Conservation (phyloP, 2,113 vertebrate species). For the Prochilodus magdalenae region DNA sequence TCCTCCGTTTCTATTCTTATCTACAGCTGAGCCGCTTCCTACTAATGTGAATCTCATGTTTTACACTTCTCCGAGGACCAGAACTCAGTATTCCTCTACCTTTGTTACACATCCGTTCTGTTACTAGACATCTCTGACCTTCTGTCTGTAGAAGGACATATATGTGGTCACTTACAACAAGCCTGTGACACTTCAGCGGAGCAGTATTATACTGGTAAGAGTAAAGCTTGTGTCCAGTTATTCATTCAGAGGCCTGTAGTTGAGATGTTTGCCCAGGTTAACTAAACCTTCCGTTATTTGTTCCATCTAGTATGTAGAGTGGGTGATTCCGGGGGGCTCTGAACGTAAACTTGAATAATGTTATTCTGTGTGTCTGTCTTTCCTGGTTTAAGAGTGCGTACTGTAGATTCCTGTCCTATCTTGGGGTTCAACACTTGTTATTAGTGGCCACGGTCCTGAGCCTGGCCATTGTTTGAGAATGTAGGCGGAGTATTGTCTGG, state of each 20-base stretch:
- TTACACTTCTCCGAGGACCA: not conserved
- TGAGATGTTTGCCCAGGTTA: not conserved
- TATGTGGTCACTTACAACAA: not conserved
- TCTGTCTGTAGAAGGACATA: not conserved
- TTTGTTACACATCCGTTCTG: not conserved
- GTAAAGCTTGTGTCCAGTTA: not conserved
- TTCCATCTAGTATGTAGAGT: no score
- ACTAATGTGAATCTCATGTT: not conserved
- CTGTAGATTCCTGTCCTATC: constrained; percentile 4
- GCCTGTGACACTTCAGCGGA: not conserved
- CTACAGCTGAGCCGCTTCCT: not conserved
- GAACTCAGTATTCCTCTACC: not conserved
- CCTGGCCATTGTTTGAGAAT: constrained; percentile 53
- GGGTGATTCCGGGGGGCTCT: not conserved
- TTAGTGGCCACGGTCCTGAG: not conserved
- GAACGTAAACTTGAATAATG: constrained; percentile 10
- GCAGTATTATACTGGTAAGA: not conserved
- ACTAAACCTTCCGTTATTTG: not conserved
- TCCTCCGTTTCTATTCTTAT: not conserved
- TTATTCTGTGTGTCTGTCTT: not conserved
- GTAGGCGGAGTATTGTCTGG: constrained; percentile 42
- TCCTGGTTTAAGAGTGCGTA: constrained; percentile 7
- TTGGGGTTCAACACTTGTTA: constrained; percentile 11
- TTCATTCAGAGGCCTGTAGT: not conserved
- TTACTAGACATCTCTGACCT: not conserved